These are phyloP conservation scores for Morpho achilles DNA, from an alignment of 2,888 invertebrate genomes.

Conservation along the genomic window DNA sequence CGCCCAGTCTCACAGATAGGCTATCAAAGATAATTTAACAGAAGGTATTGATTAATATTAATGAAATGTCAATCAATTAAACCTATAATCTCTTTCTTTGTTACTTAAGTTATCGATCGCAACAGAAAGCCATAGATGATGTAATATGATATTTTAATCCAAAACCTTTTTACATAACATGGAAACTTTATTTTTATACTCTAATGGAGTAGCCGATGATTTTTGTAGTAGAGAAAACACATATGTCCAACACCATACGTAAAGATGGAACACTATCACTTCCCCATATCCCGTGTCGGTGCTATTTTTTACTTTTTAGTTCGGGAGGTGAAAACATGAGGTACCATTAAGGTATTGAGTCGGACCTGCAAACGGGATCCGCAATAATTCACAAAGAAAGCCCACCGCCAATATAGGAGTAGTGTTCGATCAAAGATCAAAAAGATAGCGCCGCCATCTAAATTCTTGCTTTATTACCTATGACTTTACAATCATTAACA, in stretches of 20 bases:
- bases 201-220: not conserved
- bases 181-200: not conserved
- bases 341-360: constrained; percentile 71
- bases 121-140: too few relatives aligned
- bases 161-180: too few relatives aligned
- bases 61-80: too few relatives aligned
- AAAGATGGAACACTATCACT: constrained; percentile 17
- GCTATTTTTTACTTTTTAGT: constrained; percentile 61
- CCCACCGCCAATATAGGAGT: constrained; percentile 36
- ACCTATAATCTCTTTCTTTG: too few relatives aligned
- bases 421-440: constrained; percentile 23
- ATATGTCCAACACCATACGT: constrained; percentile 4
- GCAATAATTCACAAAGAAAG: constrained; percentile 75
- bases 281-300: constrained; percentile 38
- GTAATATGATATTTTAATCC: too few relatives aligned
- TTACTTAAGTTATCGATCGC: too few relatives aligned
- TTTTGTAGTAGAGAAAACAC: constrained; percentile 1
- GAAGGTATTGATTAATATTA: too few relatives aligned
- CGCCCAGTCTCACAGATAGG: too few relatives aligned
- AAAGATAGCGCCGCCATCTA: not conserved
- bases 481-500: too few relatives aligned
- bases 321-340: constrained; percentile 52
- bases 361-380: constrained; percentile 50
- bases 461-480: not conserved
- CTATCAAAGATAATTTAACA: too few relatives aligned